Conservation (phyloP, 2,888 invertebrate genomes). For the Adelphocoris suturalis region DNA sequence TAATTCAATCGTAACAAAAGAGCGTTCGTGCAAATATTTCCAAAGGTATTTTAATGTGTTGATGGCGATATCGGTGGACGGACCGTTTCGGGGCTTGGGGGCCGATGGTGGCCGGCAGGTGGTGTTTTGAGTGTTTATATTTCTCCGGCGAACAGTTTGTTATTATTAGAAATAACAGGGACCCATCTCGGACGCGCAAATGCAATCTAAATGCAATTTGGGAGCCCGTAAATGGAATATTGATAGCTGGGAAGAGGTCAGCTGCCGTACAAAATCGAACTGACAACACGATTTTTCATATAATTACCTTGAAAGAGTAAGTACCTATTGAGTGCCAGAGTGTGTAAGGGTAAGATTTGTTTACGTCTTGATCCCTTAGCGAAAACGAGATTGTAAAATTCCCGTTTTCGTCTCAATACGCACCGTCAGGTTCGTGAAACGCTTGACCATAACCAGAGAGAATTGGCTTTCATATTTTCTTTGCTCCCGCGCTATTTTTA, state of each 20-base stretch:
- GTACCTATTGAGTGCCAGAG: no score
- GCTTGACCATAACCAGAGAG: no score
- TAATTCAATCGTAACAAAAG: constrained; percentile 29
- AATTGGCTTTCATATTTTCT: no score
- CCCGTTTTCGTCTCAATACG: no score
- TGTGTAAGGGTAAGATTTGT: no score
- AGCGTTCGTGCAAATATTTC: not conserved
- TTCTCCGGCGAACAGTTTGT: not conserved
- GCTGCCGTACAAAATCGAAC: no score
- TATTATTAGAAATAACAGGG: constrained; percentile 29
- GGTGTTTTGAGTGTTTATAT: not conserved
- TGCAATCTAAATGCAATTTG: constrained; percentile 19
- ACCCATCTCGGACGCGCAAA: not conserved
- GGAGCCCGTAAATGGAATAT: not conserved
- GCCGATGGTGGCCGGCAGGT: not conserved
- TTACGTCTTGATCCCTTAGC: no score
- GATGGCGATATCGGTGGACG: not conserved
- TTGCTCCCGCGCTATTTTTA: no score
- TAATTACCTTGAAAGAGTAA: no score
- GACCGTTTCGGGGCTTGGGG: not conserved
- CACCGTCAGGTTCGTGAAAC: no score
- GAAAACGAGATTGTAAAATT: no score
- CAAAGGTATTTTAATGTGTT: not conserved
- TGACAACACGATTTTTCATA: no score
- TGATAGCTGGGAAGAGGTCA: not conserved